Percentiles rank a stretch among this genome's conserved stretches.
Conservation (phyloP, 1,140 invertebrate genomes). For the Philotrypesis tridentata region DNA sequence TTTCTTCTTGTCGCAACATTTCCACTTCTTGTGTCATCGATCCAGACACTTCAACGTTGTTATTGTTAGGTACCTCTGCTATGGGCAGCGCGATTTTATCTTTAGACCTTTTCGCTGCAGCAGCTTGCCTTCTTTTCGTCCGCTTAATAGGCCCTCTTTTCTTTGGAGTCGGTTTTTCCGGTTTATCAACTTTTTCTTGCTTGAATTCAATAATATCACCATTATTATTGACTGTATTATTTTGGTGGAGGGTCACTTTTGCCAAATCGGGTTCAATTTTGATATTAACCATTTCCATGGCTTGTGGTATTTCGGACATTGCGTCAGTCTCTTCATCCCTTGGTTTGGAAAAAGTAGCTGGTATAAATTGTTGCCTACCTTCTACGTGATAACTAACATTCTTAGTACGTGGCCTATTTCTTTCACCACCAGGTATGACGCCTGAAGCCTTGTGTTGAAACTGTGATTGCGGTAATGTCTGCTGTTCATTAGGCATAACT, state of each 20-base stretch:
- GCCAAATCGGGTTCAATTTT: constrained; percentile 65
- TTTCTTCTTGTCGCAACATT: constrained; percentile 36
- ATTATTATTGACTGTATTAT: constrained; percentile 67
- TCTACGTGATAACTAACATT: constrained; percentile 79
- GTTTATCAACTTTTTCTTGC: constrained; percentile 50
- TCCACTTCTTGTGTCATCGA: constrained; percentile 14
- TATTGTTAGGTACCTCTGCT: neutral
- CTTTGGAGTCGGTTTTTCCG: constrained; percentile 32
- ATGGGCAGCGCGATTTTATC: constrained; percentile 23
- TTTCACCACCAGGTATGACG: constrained; percentile 23
- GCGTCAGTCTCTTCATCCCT: constrained; percentile 53
- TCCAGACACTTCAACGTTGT: constrained; percentile 39
- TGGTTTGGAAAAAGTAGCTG: constrained; percentile 71
- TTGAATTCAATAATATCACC: constrained; percentile 62
- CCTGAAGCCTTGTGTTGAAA: neutral
- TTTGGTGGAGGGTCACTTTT: constrained; percentile 50
- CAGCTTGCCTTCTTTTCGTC: constrained; percentile 57
- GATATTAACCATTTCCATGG: constrained; percentile 56
- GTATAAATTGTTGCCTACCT: constrained; percentile 68
- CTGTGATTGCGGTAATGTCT: neutral
- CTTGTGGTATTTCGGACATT: neutral
- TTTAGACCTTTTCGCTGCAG: constrained; percentile 28
- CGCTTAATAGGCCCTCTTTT: constrained; percentile 52
- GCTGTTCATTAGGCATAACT: constrained; percentile 69
- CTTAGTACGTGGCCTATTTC: constrained; percentile 75